These are phyloP conservation scores for Nannoperca australis DNA, from an alignment of 2,797 vertebrate species.

Conservation along the genomic window DNA sequence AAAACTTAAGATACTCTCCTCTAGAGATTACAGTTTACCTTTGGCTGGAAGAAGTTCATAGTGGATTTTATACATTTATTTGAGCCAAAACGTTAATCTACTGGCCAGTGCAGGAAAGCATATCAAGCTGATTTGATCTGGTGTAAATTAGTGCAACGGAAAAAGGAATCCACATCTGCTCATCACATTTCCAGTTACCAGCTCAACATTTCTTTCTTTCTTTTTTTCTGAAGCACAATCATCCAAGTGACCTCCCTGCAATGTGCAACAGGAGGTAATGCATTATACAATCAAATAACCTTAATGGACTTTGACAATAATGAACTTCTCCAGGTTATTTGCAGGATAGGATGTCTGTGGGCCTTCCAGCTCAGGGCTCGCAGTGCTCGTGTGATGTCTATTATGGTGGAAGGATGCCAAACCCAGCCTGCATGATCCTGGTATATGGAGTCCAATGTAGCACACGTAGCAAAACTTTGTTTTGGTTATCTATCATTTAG, in stretches of 20 bases:
- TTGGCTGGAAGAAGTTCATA: slow-evolving; percentile 33
- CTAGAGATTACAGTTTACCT: slow-evolving; percentile 32
- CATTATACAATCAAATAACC: slow-evolving; percentile 58
- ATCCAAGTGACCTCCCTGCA: slow-evolving; percentile 55
- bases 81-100: slow-evolving; percentile 51
- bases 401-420: slow-evolving; percentile 55
- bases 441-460: slow-evolving; percentile 39
- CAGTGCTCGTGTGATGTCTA: slow-evolving; percentile 47
- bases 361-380: slow-evolving; percentile 42
- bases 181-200: slow-evolving; percentile 75
- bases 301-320: slow-evolving; percentile 69
- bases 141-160: slow-evolving; percentile 61
- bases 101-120: slow-evolving; percentile 53
- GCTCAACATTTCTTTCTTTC: slow-evolving; percentile 42
- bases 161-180: slow-evolving; percentile 81
- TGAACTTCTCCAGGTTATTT: slow-evolving; percentile 66
- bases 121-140: slow-evolving; percentile 69
- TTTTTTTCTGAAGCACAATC: slow-evolving; percentile 42
- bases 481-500: slow-evolving; percentile 48
- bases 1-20: slow-evolving; percentile 21
- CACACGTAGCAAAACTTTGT: slow-evolving; percentile 40
- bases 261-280: slow-evolving; percentile 59
- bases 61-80: slow-evolving; percentile 28
- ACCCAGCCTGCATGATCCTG: slow-evolving; percentile 27
- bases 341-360: slow-evolving; percentile 47